Evolutionary conservation across 1,140 invertebrate genomes (phyloP).

Genomic region (Zaprionus gabonicus): DNA sequence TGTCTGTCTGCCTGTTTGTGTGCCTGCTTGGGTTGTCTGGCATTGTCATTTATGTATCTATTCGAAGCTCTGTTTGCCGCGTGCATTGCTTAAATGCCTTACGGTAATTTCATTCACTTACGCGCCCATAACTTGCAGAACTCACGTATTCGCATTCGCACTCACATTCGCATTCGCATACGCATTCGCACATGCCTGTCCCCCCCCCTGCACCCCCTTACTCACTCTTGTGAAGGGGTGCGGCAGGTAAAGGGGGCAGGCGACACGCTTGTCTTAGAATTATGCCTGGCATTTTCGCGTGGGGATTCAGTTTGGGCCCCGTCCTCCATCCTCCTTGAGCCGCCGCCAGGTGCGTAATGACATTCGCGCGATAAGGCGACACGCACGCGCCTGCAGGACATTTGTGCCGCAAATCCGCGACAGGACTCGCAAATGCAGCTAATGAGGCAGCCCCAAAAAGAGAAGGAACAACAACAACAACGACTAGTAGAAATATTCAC

Average conservation of each 20-base stretch:
- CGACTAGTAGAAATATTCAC: constrained; percentile 68
- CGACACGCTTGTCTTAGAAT: constrained; percentile 9
- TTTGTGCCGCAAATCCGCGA: constrained; percentile 9
- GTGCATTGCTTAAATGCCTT: constrained; percentile 82
- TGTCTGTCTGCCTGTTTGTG: constrained; percentile 1
- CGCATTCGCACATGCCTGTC: constrained; percentile 39
- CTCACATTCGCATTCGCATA: constrained; percentile 52
- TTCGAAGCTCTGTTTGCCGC: constrained; percentile 57
- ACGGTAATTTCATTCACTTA: constrained; percentile 84
- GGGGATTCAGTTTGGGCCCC: neutral
- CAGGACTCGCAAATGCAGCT: constrained; percentile 67
- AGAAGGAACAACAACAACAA: constrained; percentile 25
- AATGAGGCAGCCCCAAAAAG: constrained; percentile 62
- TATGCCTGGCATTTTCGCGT: constrained; percentile 11
- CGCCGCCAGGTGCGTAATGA: constrained; percentile 72
- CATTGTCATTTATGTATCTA: constrained; percentile 83
- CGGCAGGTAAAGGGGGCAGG: neutral
- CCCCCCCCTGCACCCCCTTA: constrained; percentile 27
- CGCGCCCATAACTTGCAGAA: constrained; percentile 82
- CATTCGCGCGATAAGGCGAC: constrained; percentile 77
- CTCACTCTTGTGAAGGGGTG: constrained; percentile 33
- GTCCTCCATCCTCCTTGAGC: neutral
- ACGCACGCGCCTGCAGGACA: constrained; percentile 73
- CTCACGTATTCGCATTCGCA: constrained; percentile 80
- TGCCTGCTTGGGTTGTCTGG: constrained; percentile 30